A percentile compares a stretch with the other conserved stretches of the same genome.
Evolutionary conservation across 23 tunicate genomes (phyloP).

Genomic region (Diplosoma virens): DNA sequence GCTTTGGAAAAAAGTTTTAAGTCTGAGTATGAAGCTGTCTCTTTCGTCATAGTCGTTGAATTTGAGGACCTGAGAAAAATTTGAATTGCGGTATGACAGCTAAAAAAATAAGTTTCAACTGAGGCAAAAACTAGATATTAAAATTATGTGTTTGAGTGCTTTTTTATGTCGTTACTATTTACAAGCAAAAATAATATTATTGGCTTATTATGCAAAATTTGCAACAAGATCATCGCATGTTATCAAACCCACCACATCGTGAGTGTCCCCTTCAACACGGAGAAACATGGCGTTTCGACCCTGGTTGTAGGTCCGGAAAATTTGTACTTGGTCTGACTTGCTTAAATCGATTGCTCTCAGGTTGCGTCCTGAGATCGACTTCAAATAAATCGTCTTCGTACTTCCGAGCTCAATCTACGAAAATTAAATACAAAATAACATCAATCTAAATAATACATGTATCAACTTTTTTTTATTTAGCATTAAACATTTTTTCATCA

Average conservation of each 20-base stretch:
- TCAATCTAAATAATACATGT: not conserved
- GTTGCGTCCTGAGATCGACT: constrained; percentile 29
- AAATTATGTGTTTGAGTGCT: too few species aligned
- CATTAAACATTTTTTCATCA: not conserved
- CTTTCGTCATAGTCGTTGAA: constrained; percentile 63
- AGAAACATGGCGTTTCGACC: constrained; percentile 35
- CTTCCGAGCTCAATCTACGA: constrained; percentile 56
- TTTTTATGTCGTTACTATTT: too few species aligned
- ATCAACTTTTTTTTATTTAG: not conserved
- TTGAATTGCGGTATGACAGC: too few species aligned
- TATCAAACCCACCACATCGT: constrained; percentile 57
- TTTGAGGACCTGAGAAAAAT: constrained; percentile 57
- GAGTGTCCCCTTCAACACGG: constrained; percentile 51
- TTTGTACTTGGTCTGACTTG: constrained; percentile 17
- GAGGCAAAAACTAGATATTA: too few species aligned
- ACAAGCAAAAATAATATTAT: too few species aligned
- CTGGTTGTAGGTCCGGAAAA: constrained; percentile 38
- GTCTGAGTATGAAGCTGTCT: constrained; percentile 37
- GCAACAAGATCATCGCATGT: too few species aligned
- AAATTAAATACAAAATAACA: not conserved
- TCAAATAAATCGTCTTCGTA: constrained; percentile 27
- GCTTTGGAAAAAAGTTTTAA: constrained; percentile 30
- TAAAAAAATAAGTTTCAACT: too few species aligned
- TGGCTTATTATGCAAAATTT: too few species aligned
- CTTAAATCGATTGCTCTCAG: constrained; percentile 42